Conservation (phyloP, 1,140 invertebrate species). For the Teleogryllus occipitalis region DNA sequence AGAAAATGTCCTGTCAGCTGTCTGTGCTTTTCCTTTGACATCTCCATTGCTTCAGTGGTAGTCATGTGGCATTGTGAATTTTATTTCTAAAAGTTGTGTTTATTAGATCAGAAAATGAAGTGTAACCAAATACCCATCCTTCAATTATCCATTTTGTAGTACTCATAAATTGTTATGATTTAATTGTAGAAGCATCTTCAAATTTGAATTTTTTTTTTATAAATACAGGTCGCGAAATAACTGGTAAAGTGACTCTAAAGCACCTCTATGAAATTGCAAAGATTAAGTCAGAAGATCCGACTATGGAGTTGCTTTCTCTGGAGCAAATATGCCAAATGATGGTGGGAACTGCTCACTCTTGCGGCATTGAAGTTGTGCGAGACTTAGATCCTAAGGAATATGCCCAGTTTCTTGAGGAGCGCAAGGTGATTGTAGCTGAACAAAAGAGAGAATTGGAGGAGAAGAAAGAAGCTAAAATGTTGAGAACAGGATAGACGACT, state of each 20-base stretch:
- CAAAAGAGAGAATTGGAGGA: conserved; percentile 75
- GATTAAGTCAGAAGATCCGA: conserved; percentile 83
- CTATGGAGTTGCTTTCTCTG: conserved; percentile 54
- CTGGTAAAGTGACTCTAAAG: conserved; percentile 88
- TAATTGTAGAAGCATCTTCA: neutral
- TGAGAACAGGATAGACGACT: conserved; percentile 51
- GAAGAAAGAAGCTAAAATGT: conserved; percentile 84
- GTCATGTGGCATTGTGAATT: no score
- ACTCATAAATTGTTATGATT: neutral
- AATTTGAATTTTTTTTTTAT: neutral
- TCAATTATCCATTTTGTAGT: neutral
- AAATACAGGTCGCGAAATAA: conserved; percentile 49
- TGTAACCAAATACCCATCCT: neutral
- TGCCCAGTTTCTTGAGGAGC: conserved; percentile 69
- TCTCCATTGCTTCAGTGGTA: no score
- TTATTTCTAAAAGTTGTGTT: no score
- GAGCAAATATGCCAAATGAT: conserved; percentile 74
- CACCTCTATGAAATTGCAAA: conserved; percentile 98
- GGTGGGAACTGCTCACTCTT: conserved; percentile 62
- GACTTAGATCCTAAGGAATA: conserved; percentile 77
- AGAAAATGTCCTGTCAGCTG: no score
- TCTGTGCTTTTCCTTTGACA: no score
- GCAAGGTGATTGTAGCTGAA: conserved; percentile 59
- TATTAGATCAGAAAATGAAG: neutral
- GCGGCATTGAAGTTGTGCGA: conserved; percentile 81